Base-by-base conservation (phyloP, 2,113 vertebrate species). In the Lasiurus cinereus region DNA sequence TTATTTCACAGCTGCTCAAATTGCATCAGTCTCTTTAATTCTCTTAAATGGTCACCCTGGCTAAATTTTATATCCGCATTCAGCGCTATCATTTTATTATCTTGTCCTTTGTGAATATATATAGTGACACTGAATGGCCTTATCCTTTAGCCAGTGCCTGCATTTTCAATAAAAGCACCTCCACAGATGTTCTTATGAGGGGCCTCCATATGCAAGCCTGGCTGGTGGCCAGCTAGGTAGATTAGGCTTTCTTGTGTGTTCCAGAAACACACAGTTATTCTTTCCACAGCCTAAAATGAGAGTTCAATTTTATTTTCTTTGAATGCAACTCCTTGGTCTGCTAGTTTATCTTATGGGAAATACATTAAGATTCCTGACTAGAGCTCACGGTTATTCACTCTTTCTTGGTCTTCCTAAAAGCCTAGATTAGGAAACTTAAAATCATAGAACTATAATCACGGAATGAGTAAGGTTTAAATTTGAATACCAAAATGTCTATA, bases 231-330 rank as follows among this genome's bases (percentile, higher is more conserved):
- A 91, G 19, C 4, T 16, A 95, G 76, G 74, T 76, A 72, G 90
- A 84, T 64, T 80, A 90, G 48, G 22, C 8, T 82, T 67, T 19
- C 39, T 43, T 87, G 78, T 50, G 39, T 84, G 46, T 95, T 92
- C 83, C 64, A 91, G 94, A 92, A 94, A 76, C 50, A 50, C 46
- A 56, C 19, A 74, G 70, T 77, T 90, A 66, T 86, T 86, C 76
- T 90, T 96, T 92, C 66, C 46, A 76, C 2, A 72, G 66, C 18
- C 88, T 89, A 3, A 59, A 91, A 72, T 1, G 12, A 79, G 39
- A 83, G 27, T 76, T 93, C 62, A 67, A 0, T 93, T 89, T 83
- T 83, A 59, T 77, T 93, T 83, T 70, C 74, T 93, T 88, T 83
- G 74, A 91, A 64, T 73, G 69, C 19, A 29, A 76, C 19, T 91